Evolutionary conservation across 2,113 vertebrate species (phyloP).

Genomic region (Rhagologus leucostigma): DNA sequence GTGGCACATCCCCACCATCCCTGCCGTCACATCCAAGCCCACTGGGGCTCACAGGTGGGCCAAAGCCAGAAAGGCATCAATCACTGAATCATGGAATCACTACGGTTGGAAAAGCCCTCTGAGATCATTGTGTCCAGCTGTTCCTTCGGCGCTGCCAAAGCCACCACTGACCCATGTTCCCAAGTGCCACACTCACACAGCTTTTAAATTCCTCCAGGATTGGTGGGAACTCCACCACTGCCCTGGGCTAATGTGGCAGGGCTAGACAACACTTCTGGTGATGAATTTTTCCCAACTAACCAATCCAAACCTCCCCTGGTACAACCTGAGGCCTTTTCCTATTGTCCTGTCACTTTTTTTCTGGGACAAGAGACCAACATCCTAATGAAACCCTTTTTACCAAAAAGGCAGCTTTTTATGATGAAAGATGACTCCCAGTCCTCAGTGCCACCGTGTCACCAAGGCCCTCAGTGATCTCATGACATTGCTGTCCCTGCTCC

Average conservation of each 20-base stretch:
- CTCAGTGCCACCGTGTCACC: background rate
- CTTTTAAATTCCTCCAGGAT: background rate
- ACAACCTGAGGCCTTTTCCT: background rate
- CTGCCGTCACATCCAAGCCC: background rate
- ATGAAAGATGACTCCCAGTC: background rate
- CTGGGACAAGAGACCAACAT: background rate
- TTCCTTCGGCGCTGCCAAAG: background rate
- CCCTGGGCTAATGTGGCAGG: background rate
- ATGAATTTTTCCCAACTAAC: background rate
- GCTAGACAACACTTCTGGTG: background rate
- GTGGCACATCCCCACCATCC: background rate
- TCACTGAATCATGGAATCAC: background rate
- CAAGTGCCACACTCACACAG: background rate
- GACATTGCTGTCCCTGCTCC: background rate
- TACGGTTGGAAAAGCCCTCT: background rate
- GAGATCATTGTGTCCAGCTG: fast-evolving
- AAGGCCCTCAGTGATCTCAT: background rate
- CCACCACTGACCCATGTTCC: background rate
- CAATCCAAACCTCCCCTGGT: background rate
- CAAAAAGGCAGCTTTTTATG: background rate
- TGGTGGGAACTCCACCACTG: background rate
- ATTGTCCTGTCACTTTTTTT: too few species aligned
- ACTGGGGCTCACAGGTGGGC: background rate
- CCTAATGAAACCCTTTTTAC: fast-evolving
- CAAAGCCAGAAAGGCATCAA: background rate